These are phyloP conservation scores for Mionectes macconnelli DNA, from an alignment of 2,113 vertebrate genomes.

Conservation along the genomic window DNA sequence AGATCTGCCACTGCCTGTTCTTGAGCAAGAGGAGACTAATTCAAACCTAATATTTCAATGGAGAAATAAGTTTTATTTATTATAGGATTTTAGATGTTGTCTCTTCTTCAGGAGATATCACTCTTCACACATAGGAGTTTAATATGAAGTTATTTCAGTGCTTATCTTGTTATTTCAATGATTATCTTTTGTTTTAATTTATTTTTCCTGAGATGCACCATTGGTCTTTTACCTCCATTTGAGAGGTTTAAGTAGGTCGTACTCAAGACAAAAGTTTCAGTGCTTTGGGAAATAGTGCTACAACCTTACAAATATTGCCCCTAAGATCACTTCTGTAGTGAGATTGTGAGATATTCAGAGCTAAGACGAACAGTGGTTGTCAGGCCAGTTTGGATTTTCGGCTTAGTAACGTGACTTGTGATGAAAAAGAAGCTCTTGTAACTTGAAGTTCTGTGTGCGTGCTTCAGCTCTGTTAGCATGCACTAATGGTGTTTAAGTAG, in stretches of 20 bases:
- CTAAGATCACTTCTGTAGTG: not conserved
- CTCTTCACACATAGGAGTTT: not conserved
- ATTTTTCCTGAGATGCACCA: not conserved
- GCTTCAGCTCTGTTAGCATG: not conserved
- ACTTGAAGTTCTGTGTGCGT: too few species aligned
- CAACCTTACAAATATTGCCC: not conserved
- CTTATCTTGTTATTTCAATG: not conserved
- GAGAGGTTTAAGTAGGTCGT: not conserved
- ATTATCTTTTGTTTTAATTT: not conserved
- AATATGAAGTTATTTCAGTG: not conserved
- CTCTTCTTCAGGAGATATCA: not conserved
- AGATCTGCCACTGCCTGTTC: not conserved
- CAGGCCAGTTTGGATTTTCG: not conserved
- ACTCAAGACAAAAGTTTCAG: not conserved
- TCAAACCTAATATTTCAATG: not conserved
- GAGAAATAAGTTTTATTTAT: not conserved
- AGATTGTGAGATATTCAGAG: not conserved
- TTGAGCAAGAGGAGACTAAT: not conserved
- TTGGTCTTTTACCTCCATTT: not conserved
- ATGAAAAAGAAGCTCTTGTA: not conserved
- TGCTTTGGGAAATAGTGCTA: not conserved
- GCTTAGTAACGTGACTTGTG: not conserved
- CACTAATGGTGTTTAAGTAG: not conserved
- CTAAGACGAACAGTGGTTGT: not conserved
- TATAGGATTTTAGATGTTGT: not conserved